Conservation (phyloP, 2,797 vertebrate genomes). For the Silurus aristotelis region DNA sequence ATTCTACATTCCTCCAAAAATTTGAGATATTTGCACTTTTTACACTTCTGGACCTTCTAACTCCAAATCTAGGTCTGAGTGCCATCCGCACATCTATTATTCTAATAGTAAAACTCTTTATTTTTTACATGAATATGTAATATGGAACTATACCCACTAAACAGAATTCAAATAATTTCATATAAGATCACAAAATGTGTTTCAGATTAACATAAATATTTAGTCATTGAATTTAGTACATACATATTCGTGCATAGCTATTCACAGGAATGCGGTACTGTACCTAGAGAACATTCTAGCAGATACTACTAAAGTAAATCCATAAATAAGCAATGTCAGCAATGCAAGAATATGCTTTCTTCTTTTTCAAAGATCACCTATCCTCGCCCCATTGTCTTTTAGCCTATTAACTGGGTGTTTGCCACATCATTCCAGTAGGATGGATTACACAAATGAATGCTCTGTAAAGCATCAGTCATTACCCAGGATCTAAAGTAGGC, state of each 20-base stretch:
- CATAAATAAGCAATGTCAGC: background rate
- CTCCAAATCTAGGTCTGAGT: too few species aligned
- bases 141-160: too few species aligned
- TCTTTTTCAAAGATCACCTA: background rate
- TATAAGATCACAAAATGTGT: background rate
- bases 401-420: background rate
- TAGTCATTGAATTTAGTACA: background rate
- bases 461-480: conserved; percentile 23
- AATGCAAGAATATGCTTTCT: background rate
- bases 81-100: too few species aligned
- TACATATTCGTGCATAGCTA: background rate
- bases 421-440: conserved; percentile 8
- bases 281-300: background rate
- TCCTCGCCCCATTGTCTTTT: background rate
- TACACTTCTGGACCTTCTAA: too few species aligned
- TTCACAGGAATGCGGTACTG: background rate
- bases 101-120: too few species aligned
- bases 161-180: background rate
- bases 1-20: too few species aligned
- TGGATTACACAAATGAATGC: conserved; percentile 22
- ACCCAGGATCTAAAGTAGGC: conserved; percentile 23
- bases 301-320: background rate
- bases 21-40: too few species aligned
- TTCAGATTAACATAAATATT: background rate
- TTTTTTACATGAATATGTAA: too few species aligned